These are phyloP conservation scores for Aphelenchoides bicaudatus DNA, from an alignment of 2,888 invertebrate species.

Conservation along the genomic window DNA sequence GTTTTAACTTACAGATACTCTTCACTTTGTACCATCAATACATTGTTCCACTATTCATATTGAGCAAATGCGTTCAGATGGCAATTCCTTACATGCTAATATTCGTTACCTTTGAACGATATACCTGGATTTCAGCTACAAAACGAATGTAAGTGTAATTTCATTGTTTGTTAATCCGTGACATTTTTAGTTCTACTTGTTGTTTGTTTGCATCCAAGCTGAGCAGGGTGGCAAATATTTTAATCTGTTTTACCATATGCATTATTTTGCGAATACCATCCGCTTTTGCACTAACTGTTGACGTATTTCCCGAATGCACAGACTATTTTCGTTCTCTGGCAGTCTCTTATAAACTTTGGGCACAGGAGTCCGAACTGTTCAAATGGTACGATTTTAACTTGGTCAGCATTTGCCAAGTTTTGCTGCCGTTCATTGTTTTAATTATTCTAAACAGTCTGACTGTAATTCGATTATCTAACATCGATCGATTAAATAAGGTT, in stretches of 20 bases:
- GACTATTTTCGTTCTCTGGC: conserved; percentile 47
- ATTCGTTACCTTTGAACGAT: conserved; percentile 45
- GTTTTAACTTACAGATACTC: conserved; percentile 36
- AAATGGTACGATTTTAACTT: conserved; percentile 41
- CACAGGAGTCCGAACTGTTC: conserved; percentile 38
- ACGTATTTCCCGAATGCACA: conserved; percentile 37
- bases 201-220: conserved; percentile 4
- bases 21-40: conserved; percentile 46
- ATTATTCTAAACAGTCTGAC: conserved; percentile 40
- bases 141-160: conserved; percentile 36
- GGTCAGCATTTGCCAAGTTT: conserved; percentile 39
- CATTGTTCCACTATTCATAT: conserved; percentile 35
- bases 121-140: conserved; percentile 48
- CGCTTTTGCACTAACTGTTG: conserved; percentile 36
- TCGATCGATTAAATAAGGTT: conserved; percentile 14
- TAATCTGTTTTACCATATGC: conserved; percentile 32
- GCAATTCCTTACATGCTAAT: conserved; percentile 48
- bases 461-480: conserved; percentile 34
- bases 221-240: too few species aligned
- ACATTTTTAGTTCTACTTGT: background rate
- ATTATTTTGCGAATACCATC: conserved; percentile 35
- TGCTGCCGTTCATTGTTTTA: conserved; percentile 43
- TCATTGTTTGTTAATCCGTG: conserved; percentile 18
- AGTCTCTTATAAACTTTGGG: conserved; percentile 41
- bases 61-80: conserved; percentile 42